Evolutionary conservation across 2,888 invertebrate species (phyloP).

Genomic region (Eurytoma californica): DNA sequence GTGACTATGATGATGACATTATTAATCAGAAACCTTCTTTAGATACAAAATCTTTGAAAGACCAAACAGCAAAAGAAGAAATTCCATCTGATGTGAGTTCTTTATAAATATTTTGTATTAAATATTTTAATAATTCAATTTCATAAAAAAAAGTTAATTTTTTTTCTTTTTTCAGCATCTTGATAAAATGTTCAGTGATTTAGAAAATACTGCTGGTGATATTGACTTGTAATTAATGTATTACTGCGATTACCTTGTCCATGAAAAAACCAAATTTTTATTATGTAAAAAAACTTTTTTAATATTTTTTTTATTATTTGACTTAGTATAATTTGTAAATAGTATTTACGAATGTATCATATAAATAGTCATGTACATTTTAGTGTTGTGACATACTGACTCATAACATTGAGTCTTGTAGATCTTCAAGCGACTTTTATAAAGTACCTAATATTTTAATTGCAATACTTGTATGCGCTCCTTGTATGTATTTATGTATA

Average conservation of each 20-base stretch:
- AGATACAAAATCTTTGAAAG: constrained; percentile 56
- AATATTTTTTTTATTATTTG: constrained; percentile 30
- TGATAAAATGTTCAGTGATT: constrained; percentile 68
- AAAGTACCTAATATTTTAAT: constrained; percentile 54
- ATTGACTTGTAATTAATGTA: constrained; percentile 62
- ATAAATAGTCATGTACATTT: constrained; percentile 36
- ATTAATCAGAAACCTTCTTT: constrained; percentile 47
- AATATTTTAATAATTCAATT: constrained; percentile 31
- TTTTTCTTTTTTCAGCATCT: constrained; percentile 65
- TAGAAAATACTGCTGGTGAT: constrained; percentile 68
- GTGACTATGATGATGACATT: constrained; percentile 62
- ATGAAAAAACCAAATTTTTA: constrained; percentile 47
- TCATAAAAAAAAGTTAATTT: constrained; percentile 3
- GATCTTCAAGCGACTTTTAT: constrained; percentile 46
- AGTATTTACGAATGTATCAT: constrained; percentile 50
- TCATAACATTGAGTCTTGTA: constrained; percentile 42
- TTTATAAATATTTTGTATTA: background rate
- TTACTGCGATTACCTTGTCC: constrained; percentile 17
- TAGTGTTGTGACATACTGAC: constrained; percentile 40
- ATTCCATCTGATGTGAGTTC: constrained; percentile 66
- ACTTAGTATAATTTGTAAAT: constrained; percentile 54
- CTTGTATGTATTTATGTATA: constrained; percentile 37
- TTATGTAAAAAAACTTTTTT: background rate
- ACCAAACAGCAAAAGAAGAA: constrained; percentile 61
- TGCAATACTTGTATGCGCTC: constrained; percentile 38